Conservation (phyloP, 2,888 invertebrate genomes). For the Drosophila mimetica region DNA sequence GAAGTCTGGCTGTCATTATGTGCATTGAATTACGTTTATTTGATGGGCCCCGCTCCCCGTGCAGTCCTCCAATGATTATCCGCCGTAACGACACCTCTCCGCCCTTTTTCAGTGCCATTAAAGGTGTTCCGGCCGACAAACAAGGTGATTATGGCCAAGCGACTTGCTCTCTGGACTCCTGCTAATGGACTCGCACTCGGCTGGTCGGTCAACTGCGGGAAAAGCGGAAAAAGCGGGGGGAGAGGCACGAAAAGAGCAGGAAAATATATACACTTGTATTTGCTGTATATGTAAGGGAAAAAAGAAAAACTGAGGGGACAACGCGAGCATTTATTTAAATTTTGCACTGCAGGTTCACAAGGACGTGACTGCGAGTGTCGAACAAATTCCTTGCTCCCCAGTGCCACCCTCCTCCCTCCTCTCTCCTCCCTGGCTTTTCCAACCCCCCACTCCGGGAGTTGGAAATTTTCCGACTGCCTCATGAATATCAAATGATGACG, state of each 20-base stretch:
- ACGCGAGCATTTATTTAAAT: slow-evolving; percentile 68
- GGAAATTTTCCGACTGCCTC: slow-evolving; percentile 47
- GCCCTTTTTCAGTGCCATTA: slow-evolving; percentile 39
- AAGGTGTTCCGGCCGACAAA: slow-evolving; percentile 72
- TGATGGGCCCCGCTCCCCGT: slow-evolving; percentile 52
- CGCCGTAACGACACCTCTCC: slow-evolving; percentile 60
- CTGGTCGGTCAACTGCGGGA: slow-evolving; percentile 23
- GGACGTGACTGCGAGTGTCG: slow-evolving; percentile 59
- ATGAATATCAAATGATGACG: slow-evolving; percentile 71
- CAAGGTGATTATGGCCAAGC: slow-evolving; percentile 73
- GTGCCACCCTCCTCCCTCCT: too few species aligned
- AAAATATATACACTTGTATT: slow-evolving; percentile 14
- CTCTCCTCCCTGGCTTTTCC: background rate
- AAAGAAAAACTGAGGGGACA: slow-evolving; percentile 39
- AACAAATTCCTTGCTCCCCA: slow-evolving; percentile 17
- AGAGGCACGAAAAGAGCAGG: slow-evolving; percentile 1
- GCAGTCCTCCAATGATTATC: slow-evolving; percentile 62
- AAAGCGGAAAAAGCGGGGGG: background rate
- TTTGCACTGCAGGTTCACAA: slow-evolving; percentile 52
- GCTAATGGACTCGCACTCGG: slow-evolving; percentile 63
- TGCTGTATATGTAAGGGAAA: slow-evolving; percentile 8
- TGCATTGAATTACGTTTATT: slow-evolving; percentile 78
- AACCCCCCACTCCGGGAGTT: background rate
- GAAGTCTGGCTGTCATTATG: slow-evolving; percentile 76
- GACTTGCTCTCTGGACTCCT: slow-evolving; percentile 61